Evolutionary conservation across 2,797 vertebrate genomes (phyloP).

Genomic region (Phrynocephalus forsythii): DNA sequence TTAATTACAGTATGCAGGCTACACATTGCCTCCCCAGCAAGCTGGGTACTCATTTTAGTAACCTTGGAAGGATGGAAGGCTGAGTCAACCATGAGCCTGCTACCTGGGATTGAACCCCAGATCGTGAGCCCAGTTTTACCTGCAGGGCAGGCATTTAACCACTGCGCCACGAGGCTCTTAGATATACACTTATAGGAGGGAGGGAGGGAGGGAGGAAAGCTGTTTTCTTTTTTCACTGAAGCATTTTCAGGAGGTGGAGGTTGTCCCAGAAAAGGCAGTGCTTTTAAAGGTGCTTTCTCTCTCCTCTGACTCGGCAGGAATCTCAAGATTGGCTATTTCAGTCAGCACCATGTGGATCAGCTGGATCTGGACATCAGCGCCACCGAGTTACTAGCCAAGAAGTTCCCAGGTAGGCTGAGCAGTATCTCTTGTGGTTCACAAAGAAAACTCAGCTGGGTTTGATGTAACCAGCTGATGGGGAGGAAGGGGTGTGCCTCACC

Average conservation of each 20-base stretch:
- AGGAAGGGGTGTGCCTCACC: neutral
- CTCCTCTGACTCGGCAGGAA: constrained; percentile 80
- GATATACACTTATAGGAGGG: no score
- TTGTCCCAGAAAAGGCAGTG: neutral
- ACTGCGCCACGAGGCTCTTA: no score
- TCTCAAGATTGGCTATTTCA: constrained; percentile 96
- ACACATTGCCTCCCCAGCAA: no score
- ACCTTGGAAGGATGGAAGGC: no score
- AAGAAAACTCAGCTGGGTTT: neutral
- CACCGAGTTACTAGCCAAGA: constrained; percentile 91
- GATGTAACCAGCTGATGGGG: neutral
- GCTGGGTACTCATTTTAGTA: no score
- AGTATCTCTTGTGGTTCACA: neutral
- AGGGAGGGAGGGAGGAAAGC: neutral
- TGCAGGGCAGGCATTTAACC: no score
- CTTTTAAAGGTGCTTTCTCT: neutral
- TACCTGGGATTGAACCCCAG: no score
- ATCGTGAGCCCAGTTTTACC: no score
- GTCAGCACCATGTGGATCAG: constrained; percentile 97
- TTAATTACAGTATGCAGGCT: no score
- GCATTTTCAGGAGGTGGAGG: neutral
- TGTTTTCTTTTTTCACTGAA: neutral
- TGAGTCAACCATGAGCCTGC: no score
- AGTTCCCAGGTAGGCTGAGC: constrained; percentile 87
- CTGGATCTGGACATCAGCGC: constrained; percentile 94